phyloP scores from a whole-genome alignment of 2,113 vertebrate species.

The Desmodus rotundus region DNA sequence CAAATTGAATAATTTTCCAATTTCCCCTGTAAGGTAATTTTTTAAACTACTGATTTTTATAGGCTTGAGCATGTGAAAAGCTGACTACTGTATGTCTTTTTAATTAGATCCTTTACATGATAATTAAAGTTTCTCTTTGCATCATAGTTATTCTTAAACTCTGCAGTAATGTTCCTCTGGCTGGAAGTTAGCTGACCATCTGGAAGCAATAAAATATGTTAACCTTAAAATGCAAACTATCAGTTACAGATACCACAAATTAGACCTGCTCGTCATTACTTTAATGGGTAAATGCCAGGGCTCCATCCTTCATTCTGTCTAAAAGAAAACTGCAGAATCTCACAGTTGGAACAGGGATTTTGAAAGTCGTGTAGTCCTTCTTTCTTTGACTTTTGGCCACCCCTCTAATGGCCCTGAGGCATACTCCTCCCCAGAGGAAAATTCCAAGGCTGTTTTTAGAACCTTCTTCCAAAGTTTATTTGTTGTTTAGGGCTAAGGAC shows the following conservation, averaged over 20 bases:
- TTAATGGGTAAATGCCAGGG: conserved; percentile 47
- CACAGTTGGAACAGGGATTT: background rate
- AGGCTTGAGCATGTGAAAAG: conserved; percentile 35
- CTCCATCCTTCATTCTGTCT: conserved; percentile 54
- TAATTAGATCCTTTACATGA: conserved; percentile 57
- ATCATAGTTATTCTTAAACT: conserved; percentile 66
- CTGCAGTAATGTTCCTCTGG: conserved; percentile 20
- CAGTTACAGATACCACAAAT: conserved; percentile 63
- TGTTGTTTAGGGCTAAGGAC: background rate
- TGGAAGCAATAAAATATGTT: conserved; percentile 69
- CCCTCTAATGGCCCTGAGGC: background rate
- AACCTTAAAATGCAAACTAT: conserved; percentile 70
- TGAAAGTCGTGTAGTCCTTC: background rate
- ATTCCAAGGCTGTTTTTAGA: background rate
- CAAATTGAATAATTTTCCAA: conserved; percentile 59
- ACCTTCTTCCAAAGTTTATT: background rate
- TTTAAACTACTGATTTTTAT: conserved; percentile 63
- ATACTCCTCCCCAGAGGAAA: background rate
- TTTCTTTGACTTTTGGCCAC: background rate
- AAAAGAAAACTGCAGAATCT: background rate
- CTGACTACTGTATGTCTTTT: conserved; percentile 59
- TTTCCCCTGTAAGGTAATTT: conserved; percentile 66
- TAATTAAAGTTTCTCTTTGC: conserved; percentile 59
- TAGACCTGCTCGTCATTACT: conserved; percentile 42
- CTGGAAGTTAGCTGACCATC: conserved; percentile 61